phyloP scores from a whole-genome alignment of 1,140 invertebrate species.

The Wasmannia auropunctata region DNA sequence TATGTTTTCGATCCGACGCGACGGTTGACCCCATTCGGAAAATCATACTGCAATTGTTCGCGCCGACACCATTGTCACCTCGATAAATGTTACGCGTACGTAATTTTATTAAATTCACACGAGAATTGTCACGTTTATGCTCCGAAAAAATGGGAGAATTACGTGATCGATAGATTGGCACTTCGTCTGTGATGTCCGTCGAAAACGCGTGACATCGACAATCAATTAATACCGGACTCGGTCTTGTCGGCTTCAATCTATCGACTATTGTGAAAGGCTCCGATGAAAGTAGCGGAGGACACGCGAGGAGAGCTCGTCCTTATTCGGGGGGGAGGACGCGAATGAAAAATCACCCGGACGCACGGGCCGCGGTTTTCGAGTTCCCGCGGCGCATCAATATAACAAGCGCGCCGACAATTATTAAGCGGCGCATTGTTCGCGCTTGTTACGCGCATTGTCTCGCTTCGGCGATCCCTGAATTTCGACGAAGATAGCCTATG shows the following conservation, averaged over 20 bases:
- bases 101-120: background rate
- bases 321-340: slow-evolving; percentile 9
- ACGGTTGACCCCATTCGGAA: slow-evolving; percentile 2
- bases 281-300: slow-evolving; percentile 39
- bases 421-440: slow-evolving; percentile 47
- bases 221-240: slow-evolving; percentile 41
- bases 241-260: slow-evolving; percentile 35
- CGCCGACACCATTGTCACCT: slow-evolving; percentile 13
- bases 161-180: slow-evolving; percentile 16
- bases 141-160: slow-evolving; percentile 22
- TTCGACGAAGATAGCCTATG: slow-evolving; percentile 43
- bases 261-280: slow-evolving; percentile 40
- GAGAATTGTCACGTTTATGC: slow-evolving; percentile 16
- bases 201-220: slow-evolving; percentile 33
- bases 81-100: background rate
- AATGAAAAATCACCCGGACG: slow-evolving; percentile 41
- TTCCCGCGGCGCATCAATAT: slow-evolving; percentile 39
- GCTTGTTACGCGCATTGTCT: slow-evolving; percentile 52
- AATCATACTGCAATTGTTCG: background rate
- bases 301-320: slow-evolving; percentile 18
- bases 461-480: slow-evolving; percentile 27
- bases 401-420: slow-evolving; percentile 46
- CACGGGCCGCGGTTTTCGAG: slow-evolving; percentile 6
- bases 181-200: background rate
- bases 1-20: background rate